Percentiles rank a stretch among this genome's conserved stretches.
These are phyloP conservation scores for Furcifer pardalis DNA, from an alignment of 2,797 vertebrate genomes.

Conservation along the genomic window DNA sequence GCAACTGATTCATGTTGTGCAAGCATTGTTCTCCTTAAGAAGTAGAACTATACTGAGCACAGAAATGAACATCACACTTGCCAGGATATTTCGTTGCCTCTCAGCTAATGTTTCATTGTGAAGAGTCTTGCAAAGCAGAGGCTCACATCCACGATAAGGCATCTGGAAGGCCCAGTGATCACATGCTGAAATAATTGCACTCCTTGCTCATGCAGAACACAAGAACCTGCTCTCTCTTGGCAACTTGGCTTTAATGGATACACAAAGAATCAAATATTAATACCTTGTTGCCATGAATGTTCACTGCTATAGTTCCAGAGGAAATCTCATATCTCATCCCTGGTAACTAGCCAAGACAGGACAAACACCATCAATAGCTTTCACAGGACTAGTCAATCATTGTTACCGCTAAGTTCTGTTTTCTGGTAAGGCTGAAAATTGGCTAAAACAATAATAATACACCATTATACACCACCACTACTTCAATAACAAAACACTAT, in stretches of 20 bases:
- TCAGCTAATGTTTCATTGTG: conserved; percentile 1
- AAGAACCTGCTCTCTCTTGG: not conserved
- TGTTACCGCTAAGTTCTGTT: not conserved
- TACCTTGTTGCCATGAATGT: not conserved
- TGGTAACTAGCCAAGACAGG: conserved; percentile 34
- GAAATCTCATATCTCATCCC: conserved; percentile 14
- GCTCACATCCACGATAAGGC: not conserved
- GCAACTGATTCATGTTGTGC: conserved; percentile 12
- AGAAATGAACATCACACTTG: not conserved
- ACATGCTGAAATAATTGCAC: conserved; percentile 58
- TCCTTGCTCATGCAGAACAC: not conserved
- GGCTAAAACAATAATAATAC: no score
- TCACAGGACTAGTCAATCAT: not conserved
- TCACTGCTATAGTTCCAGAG: conserved; percentile 18
- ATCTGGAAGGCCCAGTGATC: conserved; percentile 68
- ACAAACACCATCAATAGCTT: not conserved
- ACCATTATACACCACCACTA: no score
- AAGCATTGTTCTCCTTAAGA: conserved; percentile 5
- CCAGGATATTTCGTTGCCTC: not conserved
- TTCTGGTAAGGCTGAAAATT: no score
- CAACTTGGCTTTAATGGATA: not conserved
- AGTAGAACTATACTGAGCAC: not conserved
- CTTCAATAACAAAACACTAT: no score
- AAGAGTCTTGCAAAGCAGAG: not conserved
- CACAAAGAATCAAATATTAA: conserved; percentile 6